phyloP scores from a whole-genome alignment of 2,797 vertebrate genomes.

The Hirundo rustica region DNA sequence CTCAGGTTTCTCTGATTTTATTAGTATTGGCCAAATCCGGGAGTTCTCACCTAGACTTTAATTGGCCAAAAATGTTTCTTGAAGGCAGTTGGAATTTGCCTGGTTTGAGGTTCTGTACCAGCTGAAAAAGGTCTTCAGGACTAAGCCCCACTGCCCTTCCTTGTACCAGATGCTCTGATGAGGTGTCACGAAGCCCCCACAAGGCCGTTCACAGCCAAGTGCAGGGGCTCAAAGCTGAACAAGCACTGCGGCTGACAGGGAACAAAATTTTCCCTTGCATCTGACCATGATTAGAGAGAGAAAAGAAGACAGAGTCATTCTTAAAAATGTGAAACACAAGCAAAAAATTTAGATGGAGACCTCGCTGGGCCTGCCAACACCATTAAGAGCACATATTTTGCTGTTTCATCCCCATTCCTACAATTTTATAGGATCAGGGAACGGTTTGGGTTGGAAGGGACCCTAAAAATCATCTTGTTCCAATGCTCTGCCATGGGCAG shows the following conservation, averaged over 20 bases:
- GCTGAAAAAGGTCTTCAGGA: neutral
- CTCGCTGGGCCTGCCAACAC: constrained; percentile 46
- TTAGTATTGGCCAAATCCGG: constrained; percentile 34
- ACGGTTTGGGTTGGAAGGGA: neutral
- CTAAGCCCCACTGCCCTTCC: neutral
- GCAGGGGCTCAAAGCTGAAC: neutral
- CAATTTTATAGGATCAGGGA: neutral
- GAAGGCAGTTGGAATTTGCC: constrained; percentile 6
- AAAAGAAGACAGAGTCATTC: neutral
- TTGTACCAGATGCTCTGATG: constrained; percentile 1
- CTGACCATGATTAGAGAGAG: constrained; percentile 6
- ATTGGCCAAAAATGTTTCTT: neutral
- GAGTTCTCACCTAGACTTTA: constrained; percentile 47
- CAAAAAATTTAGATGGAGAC: constrained; percentile 23
- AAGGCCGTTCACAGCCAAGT: neutral
- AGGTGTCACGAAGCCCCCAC: neutral
- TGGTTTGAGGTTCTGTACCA: neutral
- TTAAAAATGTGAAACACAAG: constrained; percentile 50
- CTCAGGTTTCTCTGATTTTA: constrained; percentile 50
- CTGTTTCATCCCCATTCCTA: constrained; percentile 53
- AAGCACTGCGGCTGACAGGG: constrained; percentile 12
- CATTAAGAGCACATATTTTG: constrained; percentile 50
- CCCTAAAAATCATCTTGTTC: neutral
- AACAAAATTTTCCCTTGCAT: constrained; percentile 44
- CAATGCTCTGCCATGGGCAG: neutral